Evolutionary conservation across 2,797 vertebrate species (phyloP).

Genomic region (Spinus olivaceus): DNA sequence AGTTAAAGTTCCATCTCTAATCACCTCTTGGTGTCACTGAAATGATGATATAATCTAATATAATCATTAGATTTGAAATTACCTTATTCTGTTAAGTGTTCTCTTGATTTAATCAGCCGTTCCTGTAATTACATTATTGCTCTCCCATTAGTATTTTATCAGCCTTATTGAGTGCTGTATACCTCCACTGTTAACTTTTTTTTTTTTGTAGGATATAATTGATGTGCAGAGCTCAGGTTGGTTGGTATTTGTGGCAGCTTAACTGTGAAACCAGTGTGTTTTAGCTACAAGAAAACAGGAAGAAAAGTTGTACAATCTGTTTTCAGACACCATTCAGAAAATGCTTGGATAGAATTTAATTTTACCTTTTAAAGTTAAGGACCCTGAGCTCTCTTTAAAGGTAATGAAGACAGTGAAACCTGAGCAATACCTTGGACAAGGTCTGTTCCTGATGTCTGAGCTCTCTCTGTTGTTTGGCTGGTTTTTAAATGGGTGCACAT

Average conservation of each 20-base stretch:
- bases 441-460: background rate
- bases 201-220: background rate
- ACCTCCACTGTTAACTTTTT: background rate
- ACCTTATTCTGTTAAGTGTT: background rate
- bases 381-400: background rate
- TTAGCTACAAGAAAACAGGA: background rate
- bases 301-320: background rate
- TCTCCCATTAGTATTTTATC: background rate
- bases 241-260: background rate
- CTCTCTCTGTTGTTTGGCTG: background rate
- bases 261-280: background rate
- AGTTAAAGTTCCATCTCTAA: background rate
- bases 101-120: background rate
- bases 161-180: background rate
- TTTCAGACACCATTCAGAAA: background rate
- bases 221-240: background rate
- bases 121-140: background rate
- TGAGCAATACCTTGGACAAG: background rate
- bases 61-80: background rate
- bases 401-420: background rate
- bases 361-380: background rate
- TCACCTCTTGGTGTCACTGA: background rate
- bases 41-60: background rate
- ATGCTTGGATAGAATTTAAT: background rate
- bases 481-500: rapidly evolving